Base-by-base conservation (phyloP, 2,888 invertebrate species). In the Drosophila subquinaria region DNA sequence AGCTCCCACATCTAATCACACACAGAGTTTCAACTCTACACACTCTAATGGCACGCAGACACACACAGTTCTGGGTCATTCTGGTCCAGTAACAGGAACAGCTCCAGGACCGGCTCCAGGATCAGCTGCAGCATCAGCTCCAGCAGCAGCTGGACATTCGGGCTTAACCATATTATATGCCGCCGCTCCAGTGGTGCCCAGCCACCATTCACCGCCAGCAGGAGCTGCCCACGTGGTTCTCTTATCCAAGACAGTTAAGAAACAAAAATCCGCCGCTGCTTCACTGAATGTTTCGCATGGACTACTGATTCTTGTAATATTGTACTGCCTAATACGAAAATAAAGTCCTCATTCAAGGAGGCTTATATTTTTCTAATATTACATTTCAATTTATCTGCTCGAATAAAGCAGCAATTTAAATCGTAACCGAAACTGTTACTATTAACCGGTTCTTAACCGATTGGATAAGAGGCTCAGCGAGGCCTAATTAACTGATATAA, bases 181-280 rank as follows among this genome's bases (percentile, higher is more conserved):
- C 13, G 0, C 61, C 4, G 55, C 69, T 13, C 71, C 27, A 9
- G 57, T 13, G 15, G 27, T 13, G 6, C 11, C 42, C 33, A 8
- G 8, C 2, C 55, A 42, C 2, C 53, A 45, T 2, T 4, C 67
- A 0, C 30, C 4, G 1, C 6, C 72, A 40, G 15, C 45, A 0
- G 69, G 45, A 1, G 10, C 33, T 10, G 23, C 79, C 6, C 69
- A 48, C 1, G 75, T 76, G 2, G 60, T 76, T 23, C 40, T 77
- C 0, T 17, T 76, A 3, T 76, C 79, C 2, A 74, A 79, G 47
- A 74, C 69, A 1, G 60, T 76, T 3, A 65, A 45, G n/a, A 79
- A 78, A 33, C 62, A 57, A 11, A 76, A 47, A 8, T 69, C 74
- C 1, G 56, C 63, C 0, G 79, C 76, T 0, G 33, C 48, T 20